Percentiles rank a stretch among this genome's conserved stretches.
phyloP scores from a whole-genome alignment of 2,797 vertebrate species.

The Ctenochaetus hawaiiensis region DNA sequence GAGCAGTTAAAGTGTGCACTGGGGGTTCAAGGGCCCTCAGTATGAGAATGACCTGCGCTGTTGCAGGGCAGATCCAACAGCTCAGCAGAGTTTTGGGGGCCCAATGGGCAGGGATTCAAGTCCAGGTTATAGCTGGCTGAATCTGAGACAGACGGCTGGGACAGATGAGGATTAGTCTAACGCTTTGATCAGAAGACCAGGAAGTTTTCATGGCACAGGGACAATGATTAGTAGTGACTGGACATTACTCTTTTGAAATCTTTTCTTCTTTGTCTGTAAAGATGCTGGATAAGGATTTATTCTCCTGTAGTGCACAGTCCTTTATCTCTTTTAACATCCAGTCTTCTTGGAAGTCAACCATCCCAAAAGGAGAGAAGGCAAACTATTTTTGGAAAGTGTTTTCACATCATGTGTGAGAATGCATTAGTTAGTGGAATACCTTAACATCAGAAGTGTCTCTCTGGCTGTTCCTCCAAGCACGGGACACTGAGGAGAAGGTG shows the following conservation, averaged over 20 bases:
- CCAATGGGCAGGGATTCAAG: conserved; percentile 85
- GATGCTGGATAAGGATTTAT: conserved; percentile 59
- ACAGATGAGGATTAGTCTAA: conserved; percentile 81
- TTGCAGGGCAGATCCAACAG: conserved; percentile 65
- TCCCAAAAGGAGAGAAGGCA: conserved; percentile 4
- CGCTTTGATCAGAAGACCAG: conserved; percentile 89
- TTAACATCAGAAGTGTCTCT: conserved; percentile 98
- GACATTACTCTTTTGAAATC: conserved; percentile 82
- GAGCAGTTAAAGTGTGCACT: conserved; percentile 77
- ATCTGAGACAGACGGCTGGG: conserved; percentile 77
- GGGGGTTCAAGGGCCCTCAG: conserved; percentile 61
- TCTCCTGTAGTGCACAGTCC: conserved; percentile 17
- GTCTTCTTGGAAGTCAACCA: conserved; percentile 36
- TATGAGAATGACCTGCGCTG: conserved; percentile 76
- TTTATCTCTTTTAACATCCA: conserved; percentile 52
- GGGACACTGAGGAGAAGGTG: conserved; percentile 95
- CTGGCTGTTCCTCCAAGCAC: conserved; percentile 98
- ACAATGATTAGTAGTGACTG: conserved; percentile 89
- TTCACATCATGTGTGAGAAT: conserved; percentile 15
- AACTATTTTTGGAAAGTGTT: background rate
- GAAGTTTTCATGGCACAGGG: conserved; percentile 85
- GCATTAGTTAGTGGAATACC: conserved; percentile 80
- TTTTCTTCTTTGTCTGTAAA: conserved; percentile 71
- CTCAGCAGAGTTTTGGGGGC: conserved; percentile 68
- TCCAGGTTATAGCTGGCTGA: conserved; percentile 85